These are phyloP conservation scores for Scomberomorus guttatus DNA, from an alignment of 2,797 vertebrate species.

Conservation along the genomic window DNA sequence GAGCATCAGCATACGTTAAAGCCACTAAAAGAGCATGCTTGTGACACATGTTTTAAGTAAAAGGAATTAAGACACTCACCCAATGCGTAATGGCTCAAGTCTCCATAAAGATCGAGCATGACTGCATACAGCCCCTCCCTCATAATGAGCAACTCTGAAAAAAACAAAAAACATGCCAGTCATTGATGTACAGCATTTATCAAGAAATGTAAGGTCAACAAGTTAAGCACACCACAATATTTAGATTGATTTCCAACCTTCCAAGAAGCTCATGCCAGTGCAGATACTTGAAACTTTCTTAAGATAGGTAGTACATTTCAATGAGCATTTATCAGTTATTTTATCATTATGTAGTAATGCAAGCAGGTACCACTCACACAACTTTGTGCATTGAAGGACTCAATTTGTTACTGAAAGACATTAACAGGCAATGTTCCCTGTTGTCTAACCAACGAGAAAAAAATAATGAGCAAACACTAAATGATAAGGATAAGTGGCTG, in stretches of 20 bases:
- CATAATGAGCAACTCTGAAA: constrained; percentile 91
- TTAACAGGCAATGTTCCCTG: neutral
- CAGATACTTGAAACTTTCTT: neutral
- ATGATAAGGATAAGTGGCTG: neutral
- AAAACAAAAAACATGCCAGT: constrained; percentile 1
- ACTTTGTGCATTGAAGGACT: neutral
- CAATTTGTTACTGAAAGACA: neutral
- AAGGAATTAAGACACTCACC: constrained; percentile 73
- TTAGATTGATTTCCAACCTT: neutral
- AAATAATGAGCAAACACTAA: neutral
- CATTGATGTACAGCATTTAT: neutral
- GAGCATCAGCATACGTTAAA: neutral
- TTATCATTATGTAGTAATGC: neutral
- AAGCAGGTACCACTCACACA: neutral
- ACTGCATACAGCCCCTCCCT: constrained; percentile 93
- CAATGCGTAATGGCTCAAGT: constrained; percentile 93
- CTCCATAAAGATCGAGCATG: constrained; percentile 96
- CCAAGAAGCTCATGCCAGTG: neutral
- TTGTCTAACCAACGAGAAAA: neutral
- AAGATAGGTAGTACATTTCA: neutral
- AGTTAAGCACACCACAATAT: neutral
- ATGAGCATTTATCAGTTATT: neutral
- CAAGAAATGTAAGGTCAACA: neutral
- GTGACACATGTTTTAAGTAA: neutral
- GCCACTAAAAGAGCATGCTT: neutral